Conservation (phyloP, 2,888 invertebrate genomes). For the Periphyllus acericola region DNA sequence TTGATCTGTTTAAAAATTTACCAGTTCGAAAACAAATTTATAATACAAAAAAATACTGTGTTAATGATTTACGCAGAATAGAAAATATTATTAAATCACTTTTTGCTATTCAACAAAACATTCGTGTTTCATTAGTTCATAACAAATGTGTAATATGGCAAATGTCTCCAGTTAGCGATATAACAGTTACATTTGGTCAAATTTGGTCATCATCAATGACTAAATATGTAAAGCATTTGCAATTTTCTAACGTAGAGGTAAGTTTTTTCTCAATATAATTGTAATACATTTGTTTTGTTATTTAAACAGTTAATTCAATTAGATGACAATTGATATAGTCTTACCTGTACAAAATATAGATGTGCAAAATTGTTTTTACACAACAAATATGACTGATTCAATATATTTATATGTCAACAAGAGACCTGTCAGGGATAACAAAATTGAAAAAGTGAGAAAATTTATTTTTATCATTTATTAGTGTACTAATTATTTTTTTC, state of each 20-base stretch:
- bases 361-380: conserved; percentile 55
- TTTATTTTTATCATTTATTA: conserved; percentile 4
- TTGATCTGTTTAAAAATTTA: conserved; percentile 70
- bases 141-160: conserved; percentile 69
- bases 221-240: conserved; percentile 65
- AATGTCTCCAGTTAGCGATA: conserved; percentile 68
- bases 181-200: conserved; percentile 64
- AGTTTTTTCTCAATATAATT: conserved; percentile 4
- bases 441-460: conserved; percentile 69
- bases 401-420: conserved; percentile 70
- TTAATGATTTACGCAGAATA: conserved; percentile 70
- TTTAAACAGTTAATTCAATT: neutral
- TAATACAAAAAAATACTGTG: conserved; percentile 68
- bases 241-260: conserved; percentile 65
- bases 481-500: conserved; percentile 30
- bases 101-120: conserved; percentile 69
- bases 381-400: conserved; percentile 63
- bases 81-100: conserved; percentile 70
- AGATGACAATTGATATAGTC: conserved; percentile 48
- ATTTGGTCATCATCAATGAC: conserved; percentile 58
- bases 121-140: conserved; percentile 69
- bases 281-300: neutral
- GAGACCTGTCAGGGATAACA: conserved; percentile 70
- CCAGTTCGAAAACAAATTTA: conserved; percentile 72
- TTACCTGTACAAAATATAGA: conserved; percentile 51